Conservation (phyloP, 2,113 vertebrate species). For the Fulmarus glacialis region DNA sequence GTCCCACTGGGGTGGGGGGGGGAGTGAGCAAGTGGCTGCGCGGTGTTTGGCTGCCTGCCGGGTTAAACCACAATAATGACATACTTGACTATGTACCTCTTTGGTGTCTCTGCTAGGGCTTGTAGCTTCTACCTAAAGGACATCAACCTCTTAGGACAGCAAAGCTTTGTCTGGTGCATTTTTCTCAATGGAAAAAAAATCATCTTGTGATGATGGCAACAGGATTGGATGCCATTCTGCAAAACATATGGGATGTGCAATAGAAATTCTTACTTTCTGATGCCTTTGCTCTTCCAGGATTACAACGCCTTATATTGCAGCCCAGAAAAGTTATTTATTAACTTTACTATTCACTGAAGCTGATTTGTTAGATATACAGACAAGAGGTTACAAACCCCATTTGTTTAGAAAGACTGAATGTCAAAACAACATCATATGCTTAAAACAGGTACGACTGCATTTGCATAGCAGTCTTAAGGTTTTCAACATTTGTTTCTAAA, state of each 20-base stretch:
- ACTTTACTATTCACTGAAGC: neutral
- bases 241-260: neutral
- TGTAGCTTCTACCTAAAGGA: neutral
- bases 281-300: neutral
- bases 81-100: neutral
- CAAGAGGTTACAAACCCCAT: neutral
- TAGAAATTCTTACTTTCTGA: neutral
- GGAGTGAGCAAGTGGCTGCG: no score
- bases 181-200: neutral
- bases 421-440: neutral
- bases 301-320: neutral
- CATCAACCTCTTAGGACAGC: neutral
- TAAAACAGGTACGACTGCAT: neutral
- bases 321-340: neutral
- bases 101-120: neutral
- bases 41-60: no score
- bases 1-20: no score
- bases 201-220: neutral
- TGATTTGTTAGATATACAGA: neutral
- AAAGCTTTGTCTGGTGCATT: neutral
- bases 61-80: no score
- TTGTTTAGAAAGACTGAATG: neutral
- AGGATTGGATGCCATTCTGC: neutral
- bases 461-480: neutral
- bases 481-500: neutral